phyloP scores from a whole-genome alignment of 1,140 invertebrate genomes.

The Macrocentrus cingulum region DNA sequence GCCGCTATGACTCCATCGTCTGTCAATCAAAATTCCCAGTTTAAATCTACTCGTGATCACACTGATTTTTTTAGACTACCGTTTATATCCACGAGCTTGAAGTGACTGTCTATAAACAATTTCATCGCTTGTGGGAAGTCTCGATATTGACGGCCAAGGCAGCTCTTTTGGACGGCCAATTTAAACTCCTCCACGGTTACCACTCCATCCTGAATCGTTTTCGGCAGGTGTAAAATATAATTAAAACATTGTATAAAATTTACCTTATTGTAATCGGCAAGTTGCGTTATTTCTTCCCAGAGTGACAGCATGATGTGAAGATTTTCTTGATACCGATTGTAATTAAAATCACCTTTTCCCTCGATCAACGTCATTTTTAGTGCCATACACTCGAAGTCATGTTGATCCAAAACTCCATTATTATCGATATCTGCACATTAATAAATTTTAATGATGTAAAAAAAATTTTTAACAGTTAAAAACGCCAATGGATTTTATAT shows the following conservation, averaged over 20 bases:
- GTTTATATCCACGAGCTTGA: constrained; percentile 78
- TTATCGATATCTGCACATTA: constrained; percentile 73
- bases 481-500: background rate
- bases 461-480: background rate
- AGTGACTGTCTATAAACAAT: constrained; percentile 80
- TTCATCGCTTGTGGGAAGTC: constrained; percentile 81
- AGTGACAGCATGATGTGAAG: constrained; percentile 78
- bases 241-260: constrained; percentile 14
- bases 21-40: constrained; percentile 32
- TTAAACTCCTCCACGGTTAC: constrained; percentile 82
- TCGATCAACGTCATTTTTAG: constrained; percentile 77
- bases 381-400: constrained; percentile 80
- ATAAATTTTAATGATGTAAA: background rate
- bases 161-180: constrained; percentile 75
- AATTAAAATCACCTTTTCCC: constrained; percentile 77
- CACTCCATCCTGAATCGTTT: constrained; percentile 77
- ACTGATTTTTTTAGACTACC: constrained; percentile 44
- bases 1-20: constrained; percentile 75
- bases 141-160: constrained; percentile 74
- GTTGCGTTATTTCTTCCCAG: constrained; percentile 80
- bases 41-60: background rate
- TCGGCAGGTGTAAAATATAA: no score
- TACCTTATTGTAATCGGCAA: constrained; percentile 85
- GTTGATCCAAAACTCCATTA: constrained; percentile 77
- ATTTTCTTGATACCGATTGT: constrained; percentile 70